Evolutionary conservation across 2,888 invertebrate species (phyloP).

Genomic region (Drosophila multiciliata): DNA sequence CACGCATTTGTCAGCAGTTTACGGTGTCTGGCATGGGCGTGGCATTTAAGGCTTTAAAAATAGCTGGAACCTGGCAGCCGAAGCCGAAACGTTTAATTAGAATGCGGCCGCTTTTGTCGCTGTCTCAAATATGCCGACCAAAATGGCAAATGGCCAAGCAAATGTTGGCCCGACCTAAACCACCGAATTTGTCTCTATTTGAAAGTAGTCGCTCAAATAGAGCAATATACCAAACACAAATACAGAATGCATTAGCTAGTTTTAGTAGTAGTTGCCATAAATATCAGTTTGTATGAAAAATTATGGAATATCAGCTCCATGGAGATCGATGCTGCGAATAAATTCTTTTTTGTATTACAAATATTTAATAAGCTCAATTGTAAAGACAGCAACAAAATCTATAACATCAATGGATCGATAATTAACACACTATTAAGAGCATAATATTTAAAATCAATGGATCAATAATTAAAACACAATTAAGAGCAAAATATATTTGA

Average conservation of each 20-base stretch:
- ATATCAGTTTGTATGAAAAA: conserved; percentile 6
- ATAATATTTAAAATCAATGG: not conserved
- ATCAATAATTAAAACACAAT: not conserved
- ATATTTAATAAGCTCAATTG: not conserved
- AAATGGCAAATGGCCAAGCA: conserved; percentile 31
- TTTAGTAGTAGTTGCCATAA: not conserved
- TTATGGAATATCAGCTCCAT: not conserved
- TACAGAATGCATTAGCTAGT: not conserved
- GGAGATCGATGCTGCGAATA: not conserved
- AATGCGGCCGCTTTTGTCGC: conserved; percentile 56
- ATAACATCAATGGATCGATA: not conserved
- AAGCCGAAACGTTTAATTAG: conserved; percentile 72
- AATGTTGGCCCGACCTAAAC: conserved; percentile 3
- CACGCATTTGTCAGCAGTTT: conserved; percentile 27
- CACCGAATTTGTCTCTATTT: conserved; percentile 19
- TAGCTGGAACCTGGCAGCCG: conserved; percentile 42
- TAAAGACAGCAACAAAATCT: not conserved
- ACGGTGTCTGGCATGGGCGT: conserved; percentile 52
- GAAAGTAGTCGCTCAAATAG: conserved; percentile 27
- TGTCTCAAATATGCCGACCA: conserved; percentile 35
- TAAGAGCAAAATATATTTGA: too few relatives aligned
- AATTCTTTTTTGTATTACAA: too few relatives aligned
- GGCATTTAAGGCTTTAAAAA: conserved; percentile 74
- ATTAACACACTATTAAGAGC: too few relatives aligned
- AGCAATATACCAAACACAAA: conserved; percentile 6